phyloP scores from a whole-genome alignment of 2,113 vertebrate species.

The Loxodonta africana region DNA sequence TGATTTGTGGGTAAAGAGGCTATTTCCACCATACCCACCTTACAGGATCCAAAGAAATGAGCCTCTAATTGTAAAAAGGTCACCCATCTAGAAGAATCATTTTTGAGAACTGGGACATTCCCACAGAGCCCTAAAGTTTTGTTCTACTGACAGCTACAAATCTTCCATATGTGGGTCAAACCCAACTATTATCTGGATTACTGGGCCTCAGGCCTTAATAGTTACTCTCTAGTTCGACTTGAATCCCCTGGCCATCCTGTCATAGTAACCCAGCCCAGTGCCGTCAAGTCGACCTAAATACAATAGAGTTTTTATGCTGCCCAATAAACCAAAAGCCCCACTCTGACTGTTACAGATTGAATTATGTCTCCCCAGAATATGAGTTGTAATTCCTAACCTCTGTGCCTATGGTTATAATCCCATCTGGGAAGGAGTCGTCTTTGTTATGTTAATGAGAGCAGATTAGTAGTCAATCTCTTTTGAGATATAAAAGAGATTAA shows the following conservation, averaged over 20 bases:
- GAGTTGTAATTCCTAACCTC: no score
- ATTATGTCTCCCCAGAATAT: no score
- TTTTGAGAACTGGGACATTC: neutral
- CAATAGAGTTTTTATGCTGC: neutral
- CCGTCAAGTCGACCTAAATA: neutral
- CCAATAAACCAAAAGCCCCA: neutral
- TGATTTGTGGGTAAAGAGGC: neutral
- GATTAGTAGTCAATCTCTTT: neutral
- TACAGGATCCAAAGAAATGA: neutral
- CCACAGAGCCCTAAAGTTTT: neutral
- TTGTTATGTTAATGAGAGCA: neutral
- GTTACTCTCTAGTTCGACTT: neutral
- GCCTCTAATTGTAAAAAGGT: neutral
- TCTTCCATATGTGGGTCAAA: neutral
- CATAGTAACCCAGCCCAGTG: neutral
- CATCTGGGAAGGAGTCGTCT: neutral
- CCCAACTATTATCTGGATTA: neutral
- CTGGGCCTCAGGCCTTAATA: neutral
- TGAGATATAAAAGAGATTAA: neutral
- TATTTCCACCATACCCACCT: neutral
- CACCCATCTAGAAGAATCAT: neutral
- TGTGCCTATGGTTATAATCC: no score
- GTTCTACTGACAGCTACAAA: neutral
- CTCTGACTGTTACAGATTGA: neutral
- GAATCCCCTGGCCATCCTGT: neutral